Evolutionary conservation across 2,113 vertebrate genomes (phyloP).

Genomic region (Forbesichthys agassizii): DNA sequence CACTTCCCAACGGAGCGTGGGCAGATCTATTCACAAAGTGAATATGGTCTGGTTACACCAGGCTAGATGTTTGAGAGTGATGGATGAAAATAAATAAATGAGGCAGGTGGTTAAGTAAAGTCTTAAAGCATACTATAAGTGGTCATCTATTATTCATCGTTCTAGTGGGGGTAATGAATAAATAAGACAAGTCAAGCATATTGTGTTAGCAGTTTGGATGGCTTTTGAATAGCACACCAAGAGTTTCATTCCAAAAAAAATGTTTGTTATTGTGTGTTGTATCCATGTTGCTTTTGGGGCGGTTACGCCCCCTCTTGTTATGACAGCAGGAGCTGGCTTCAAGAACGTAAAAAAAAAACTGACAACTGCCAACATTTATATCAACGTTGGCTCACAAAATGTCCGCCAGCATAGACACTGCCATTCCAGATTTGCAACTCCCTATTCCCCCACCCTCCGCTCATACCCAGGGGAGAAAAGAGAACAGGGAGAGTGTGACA

Average conservation of each 20-base stretch:
- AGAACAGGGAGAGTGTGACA: neutral
- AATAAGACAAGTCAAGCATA: constrained; percentile 8
- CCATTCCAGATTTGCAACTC: constrained; percentile 18
- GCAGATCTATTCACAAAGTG: too few species aligned
- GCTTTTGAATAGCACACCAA: neutral
- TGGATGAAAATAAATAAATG: constrained; percentile 6
- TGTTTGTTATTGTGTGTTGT: neutral
- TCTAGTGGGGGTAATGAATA: neutral
- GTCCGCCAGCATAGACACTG: constrained; percentile 14
- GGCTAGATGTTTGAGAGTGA: constrained; percentile 2
- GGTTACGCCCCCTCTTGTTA: neutral
- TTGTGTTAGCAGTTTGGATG: neutral
- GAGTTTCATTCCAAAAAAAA: neutral
- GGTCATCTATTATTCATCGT: constrained; percentile 6
- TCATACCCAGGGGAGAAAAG: neutral
- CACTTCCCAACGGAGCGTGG: too few species aligned
- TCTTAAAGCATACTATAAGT: neutral
- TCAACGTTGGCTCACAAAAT: constrained; percentile 32
- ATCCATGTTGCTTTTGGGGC: neutral
- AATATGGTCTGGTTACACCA: too few species aligned
- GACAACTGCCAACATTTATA: constrained; percentile 33
- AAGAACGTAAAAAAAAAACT: constrained; percentile 4
- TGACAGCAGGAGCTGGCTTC: constrained; percentile 21
- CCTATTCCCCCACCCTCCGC: neutral
- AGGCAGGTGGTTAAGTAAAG: constrained; percentile 12